Conservation (phyloP, 2,113 vertebrate genomes). For the Phoxinus phoxinus region DNA sequence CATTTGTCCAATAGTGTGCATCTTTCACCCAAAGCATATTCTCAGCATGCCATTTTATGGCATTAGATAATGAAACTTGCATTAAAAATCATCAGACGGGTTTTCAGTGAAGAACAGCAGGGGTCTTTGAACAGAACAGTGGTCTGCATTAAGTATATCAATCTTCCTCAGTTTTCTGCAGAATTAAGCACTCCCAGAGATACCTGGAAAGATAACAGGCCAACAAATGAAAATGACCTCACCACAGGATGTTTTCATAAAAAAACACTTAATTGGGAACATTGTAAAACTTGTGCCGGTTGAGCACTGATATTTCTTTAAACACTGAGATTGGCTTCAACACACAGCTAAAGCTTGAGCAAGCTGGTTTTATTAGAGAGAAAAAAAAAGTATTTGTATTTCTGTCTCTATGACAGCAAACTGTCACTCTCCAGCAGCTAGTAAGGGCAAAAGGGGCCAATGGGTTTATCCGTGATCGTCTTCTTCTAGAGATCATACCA, state of each 20-base stretch:
- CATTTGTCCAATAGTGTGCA: neutral
- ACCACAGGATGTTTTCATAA: constrained; percentile 55
- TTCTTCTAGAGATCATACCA: neutral
- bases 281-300: constrained; percentile 37
- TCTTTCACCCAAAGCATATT: constrained; percentile 8
- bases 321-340: constrained; percentile 6
- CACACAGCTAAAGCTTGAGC: neutral
- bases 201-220: constrained; percentile 50
- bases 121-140: neutral
- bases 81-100: constrained; percentile 36
- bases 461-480: neutral
- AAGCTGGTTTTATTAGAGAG: constrained; percentile 16
- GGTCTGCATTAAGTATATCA: constrained; percentile 36
- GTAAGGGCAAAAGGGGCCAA: constrained; percentile 8
- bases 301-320: constrained; percentile 8
- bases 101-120: constrained; percentile 50
- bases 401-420: neutral
- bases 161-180: constrained; percentile 28
- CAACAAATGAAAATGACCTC: constrained; percentile 47
- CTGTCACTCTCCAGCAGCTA: constrained; percentile 6
- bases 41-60: constrained; percentile 18
- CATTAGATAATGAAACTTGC: neutral
- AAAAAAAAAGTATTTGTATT: neutral
- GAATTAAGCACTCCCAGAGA: neutral
- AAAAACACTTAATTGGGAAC: constrained; percentile 71